These are phyloP conservation scores for Calidris pygmaea DNA, from an alignment of 2,113 vertebrate species.

Conservation along the genomic window DNA sequence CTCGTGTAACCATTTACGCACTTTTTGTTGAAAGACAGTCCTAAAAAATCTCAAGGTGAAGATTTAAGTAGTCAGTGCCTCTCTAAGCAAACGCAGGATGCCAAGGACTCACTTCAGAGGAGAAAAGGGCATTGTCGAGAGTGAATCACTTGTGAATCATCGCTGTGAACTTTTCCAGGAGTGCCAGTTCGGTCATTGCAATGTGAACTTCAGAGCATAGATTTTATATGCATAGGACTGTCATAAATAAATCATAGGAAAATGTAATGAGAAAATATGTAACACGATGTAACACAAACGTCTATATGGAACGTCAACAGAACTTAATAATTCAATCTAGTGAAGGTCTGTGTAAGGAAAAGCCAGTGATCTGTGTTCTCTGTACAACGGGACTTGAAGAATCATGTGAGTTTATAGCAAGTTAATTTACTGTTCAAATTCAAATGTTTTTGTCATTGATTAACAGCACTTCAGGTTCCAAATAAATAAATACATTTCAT, in stretches of 20 bases:
- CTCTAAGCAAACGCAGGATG: background rate
- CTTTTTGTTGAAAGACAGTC: background rate
- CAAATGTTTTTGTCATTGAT: slow-evolving; percentile 18
- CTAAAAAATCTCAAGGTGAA: background rate
- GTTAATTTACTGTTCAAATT: slow-evolving; percentile 47
- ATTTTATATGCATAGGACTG: slow-evolving; percentile 69
- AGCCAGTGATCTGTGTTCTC: slow-evolving; percentile 32
- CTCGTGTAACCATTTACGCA: background rate
- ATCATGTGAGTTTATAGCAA: slow-evolving; percentile 27
- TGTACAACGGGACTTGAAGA: slow-evolving; percentile 33
- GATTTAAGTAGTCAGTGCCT: background rate
- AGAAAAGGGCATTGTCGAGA: slow-evolving; percentile 7
- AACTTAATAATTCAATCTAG: slow-evolving; percentile 70
- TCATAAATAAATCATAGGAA: slow-evolving; percentile 75
- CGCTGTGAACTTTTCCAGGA: slow-evolving; percentile 47
- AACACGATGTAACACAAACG: slow-evolving; percentile 61
- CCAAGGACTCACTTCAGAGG: background rate
- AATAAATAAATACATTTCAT: background rate
- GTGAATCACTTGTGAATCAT: slow-evolving; percentile 62
- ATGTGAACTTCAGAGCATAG: slow-evolving; percentile 66
- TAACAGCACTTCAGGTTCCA: background rate
- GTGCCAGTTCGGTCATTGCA: slow-evolving; percentile 57
- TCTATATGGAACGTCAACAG: slow-evolving; percentile 43
- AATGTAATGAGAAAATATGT: slow-evolving; percentile 75
- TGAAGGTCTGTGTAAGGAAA: slow-evolving; percentile 57